A percentile compares a stretch with the other conserved stretches of the same genome.
Conservation (phyloP, 2,113 vertebrate species). For the Menidia beryllina region DNA sequence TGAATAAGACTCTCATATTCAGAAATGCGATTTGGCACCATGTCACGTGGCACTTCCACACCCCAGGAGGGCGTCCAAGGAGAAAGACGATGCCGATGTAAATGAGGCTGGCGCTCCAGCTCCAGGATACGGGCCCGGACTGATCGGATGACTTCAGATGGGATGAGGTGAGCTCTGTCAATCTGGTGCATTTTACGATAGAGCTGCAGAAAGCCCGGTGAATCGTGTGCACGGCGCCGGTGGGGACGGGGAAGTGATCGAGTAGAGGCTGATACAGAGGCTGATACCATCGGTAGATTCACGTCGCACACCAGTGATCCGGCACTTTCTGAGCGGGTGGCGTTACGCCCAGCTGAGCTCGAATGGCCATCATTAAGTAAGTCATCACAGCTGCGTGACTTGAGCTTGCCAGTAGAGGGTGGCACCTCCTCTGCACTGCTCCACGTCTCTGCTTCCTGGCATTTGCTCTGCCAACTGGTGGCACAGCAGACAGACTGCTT, state of each 20-base stretch:
- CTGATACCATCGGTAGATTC: slow-evolving; percentile 78
- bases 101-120: slow-evolving; percentile 88
- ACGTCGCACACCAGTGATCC: slow-evolving; percentile 88
- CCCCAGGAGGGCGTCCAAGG: slow-evolving; percentile 79
- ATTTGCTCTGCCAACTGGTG: slow-evolving; percentile 89
- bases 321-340: slow-evolving; percentile 89
- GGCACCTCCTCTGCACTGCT: slow-evolving; percentile 87
- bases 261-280: slow-evolving; percentile 66
- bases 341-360: slow-evolving; percentile 76
- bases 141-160: slow-evolving; percentile 91
- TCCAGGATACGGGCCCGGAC: slow-evolving; percentile 92
- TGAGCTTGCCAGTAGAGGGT: slow-evolving; percentile 83
- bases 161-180: slow-evolving; percentile 91
- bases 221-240: slow-evolving; percentile 86
- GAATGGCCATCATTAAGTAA: slow-evolving; percentile 85
- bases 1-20: slow-evolving; percentile 92
- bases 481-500: slow-evolving; percentile 86
- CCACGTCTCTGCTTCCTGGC: slow-evolving; percentile 89
- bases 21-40: slow-evolving; percentile 92
- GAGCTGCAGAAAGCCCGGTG: slow-evolving; percentile 91
- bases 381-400: slow-evolving; percentile 91
- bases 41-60: slow-evolving; percentile 89
- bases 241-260: slow-evolving; percentile 80
- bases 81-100: slow-evolving; percentile 78
- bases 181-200: slow-evolving; percentile 97